Conservation (phyloP, 2,888 invertebrate species). For the Zaprionus obscuricornis region DNA sequence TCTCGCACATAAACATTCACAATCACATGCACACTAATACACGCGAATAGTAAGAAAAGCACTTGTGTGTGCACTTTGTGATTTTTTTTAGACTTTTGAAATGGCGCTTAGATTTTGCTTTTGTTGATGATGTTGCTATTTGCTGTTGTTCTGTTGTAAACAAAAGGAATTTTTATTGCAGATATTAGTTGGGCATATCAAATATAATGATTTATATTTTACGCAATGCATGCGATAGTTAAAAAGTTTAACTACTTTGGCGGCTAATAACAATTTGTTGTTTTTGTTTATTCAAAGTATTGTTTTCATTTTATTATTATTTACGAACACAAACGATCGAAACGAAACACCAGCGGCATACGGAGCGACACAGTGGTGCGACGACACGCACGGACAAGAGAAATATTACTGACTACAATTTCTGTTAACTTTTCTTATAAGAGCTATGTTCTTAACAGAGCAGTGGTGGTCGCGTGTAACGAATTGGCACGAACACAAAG, state of each 20-base stretch:
- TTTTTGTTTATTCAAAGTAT: constrained; percentile 28
- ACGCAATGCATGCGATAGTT: constrained; percentile 4
- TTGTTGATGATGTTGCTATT: too few relatives aligned
- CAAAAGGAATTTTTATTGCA: constrained; percentile 28
- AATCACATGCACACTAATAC: constrained; percentile 13
- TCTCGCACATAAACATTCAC: constrained; percentile 30
- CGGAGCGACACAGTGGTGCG: constrained; percentile 40
- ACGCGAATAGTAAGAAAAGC: constrained; percentile 42
- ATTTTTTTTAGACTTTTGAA: constrained; percentile 32
- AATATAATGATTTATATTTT: constrained; percentile 16
- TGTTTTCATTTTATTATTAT: constrained; percentile 42
- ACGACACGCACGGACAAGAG: constrained; percentile 51
- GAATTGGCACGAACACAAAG: constrained; percentile 17
- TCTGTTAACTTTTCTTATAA: constrained; percentile 55
- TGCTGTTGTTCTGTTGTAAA: constrained; percentile 28
- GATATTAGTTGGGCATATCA: constrained; percentile 18
- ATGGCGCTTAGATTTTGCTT: constrained; percentile 39
- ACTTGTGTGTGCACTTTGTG: constrained; percentile 50
- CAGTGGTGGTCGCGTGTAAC: constrained; percentile 24
- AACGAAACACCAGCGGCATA: constrained; percentile 47
- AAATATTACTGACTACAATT: constrained; percentile 37
- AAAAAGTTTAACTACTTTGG: constrained; percentile 26
- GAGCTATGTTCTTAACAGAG: constrained; percentile 39
- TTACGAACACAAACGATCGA: constrained; percentile 50
- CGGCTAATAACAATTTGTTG: constrained; percentile 23